Evolutionary conservation across 2,113 vertebrate species (phyloP).

Genomic region (Albula goreensis): DNA sequence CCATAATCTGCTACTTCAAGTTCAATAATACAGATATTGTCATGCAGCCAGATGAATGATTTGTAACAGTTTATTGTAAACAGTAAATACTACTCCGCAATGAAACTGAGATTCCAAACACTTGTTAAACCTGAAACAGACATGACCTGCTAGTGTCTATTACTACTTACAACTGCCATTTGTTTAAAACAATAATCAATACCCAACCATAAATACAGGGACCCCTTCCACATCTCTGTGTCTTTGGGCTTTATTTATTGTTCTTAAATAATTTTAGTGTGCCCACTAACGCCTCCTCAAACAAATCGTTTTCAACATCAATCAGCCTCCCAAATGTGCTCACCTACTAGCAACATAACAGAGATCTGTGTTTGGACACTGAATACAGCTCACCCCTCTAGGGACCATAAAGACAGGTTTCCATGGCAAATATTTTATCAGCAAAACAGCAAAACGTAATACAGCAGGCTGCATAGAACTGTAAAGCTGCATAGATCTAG

Average conservation of each 20-base stretch:
- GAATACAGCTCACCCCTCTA: neutral
- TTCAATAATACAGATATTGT: neutral
- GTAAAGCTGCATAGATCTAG: neutral
- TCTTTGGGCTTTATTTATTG: neutral
- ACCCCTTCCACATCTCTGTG: neutral
- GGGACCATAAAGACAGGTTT: neutral
- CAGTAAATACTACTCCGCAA: neutral
- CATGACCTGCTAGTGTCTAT: neutral
- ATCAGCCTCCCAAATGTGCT: neutral
- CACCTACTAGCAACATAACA: neutral
- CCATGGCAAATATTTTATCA: neutral
- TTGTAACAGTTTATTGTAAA: neutral
- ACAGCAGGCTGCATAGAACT: neutral
- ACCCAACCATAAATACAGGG: neutral
- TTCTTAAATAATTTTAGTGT: neutral
- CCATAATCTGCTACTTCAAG: neutral
- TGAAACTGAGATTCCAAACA: too few relatives aligned
- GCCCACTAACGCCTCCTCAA: neutral
- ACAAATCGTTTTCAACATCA: neutral
- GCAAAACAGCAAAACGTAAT: neutral
- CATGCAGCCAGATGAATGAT: neutral
- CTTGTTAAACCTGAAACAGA: too few relatives aligned
- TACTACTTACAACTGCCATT: neutral
- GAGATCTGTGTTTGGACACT: neutral
- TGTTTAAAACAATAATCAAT: neutral